phyloP scores from a whole-genome alignment of 1,140 invertebrate genomes.

The Pantala flavescens region DNA sequence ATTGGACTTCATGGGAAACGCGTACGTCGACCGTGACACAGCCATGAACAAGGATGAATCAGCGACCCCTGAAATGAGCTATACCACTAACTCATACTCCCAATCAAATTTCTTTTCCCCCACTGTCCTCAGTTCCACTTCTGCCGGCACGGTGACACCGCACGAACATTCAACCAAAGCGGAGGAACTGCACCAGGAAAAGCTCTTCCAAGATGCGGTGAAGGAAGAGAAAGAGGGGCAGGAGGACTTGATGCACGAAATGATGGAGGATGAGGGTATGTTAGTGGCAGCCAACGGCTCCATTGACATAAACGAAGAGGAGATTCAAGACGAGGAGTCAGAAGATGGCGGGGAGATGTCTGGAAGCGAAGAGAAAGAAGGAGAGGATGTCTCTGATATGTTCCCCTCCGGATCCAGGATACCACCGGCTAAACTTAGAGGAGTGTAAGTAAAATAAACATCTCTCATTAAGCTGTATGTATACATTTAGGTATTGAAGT shows the following conservation, averaged over 20 bases:
- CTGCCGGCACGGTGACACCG: background rate
- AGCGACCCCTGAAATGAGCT: background rate
- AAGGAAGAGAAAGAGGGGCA: background rate
- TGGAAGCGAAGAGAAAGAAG: background rate
- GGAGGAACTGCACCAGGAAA: background rate
- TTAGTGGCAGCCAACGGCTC: background rate
- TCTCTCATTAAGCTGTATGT: background rate
- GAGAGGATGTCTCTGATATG: background rate
- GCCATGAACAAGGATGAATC: background rate
- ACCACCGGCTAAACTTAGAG: background rate
- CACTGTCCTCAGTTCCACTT: background rate
- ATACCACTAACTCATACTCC: background rate
- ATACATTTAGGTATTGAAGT: too few species aligned
- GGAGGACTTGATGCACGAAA: background rate
- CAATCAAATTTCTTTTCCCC: background rate
- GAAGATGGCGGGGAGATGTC: background rate
- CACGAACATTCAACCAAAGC: background rate
- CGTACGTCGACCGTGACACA: background rate
- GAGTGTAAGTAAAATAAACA: background rate
- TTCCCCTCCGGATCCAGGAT: background rate
- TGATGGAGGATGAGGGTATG: background rate
- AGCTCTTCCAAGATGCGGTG: conserved; percentile 15
- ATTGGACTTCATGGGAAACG: background rate
- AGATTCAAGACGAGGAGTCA: background rate
- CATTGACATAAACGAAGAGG: background rate